Percentiles rank a stretch among this genome's conserved stretches.
Evolutionary conservation across 2,888 invertebrate genomes (phyloP).

Genomic region (Amphipoea lucens): DNA sequence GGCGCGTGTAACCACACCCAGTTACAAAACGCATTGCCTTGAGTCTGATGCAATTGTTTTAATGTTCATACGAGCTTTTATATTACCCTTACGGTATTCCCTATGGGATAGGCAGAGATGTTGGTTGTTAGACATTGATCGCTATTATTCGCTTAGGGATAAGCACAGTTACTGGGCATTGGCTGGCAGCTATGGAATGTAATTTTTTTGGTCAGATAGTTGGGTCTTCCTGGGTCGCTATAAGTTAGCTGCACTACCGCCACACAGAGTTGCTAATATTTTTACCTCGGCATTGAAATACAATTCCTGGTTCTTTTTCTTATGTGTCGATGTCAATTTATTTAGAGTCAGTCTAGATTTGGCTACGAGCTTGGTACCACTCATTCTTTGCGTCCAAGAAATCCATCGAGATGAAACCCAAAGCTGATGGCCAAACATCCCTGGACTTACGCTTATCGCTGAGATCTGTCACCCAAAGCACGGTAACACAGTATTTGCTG

Average conservation of each 20-base stretch:
- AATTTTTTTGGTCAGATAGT: neutral
- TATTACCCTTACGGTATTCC: neutral
- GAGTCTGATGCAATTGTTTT: slow-evolving; percentile 42
- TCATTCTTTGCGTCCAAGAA: neutral
- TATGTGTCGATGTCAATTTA: too few relatives aligned
- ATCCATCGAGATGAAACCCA: neutral
- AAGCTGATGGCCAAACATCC: neutral
- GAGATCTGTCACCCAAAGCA: neutral
- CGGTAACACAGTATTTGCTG: neutral
- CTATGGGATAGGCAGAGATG: neutral
- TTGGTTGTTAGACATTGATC: neutral
- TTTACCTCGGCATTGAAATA: neutral
- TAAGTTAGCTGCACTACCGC: neutral
- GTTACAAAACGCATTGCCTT: slow-evolving; percentile 54
- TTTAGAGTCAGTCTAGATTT: too few relatives aligned
- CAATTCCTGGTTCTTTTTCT: neutral
- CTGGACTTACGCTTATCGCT: neutral
- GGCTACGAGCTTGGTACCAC: too few relatives aligned
- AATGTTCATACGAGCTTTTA: slow-evolving; percentile 20
- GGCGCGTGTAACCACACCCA: slow-evolving; percentile 49
- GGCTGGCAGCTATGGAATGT: neutral
- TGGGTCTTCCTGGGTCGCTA: neutral
- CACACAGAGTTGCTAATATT: neutral
- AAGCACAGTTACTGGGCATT: neutral
- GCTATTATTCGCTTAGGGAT: neutral